These are phyloP conservation scores for Rhadina sibilatrix DNA, from an alignment of 2,113 vertebrate species.

Conservation along the genomic window DNA sequence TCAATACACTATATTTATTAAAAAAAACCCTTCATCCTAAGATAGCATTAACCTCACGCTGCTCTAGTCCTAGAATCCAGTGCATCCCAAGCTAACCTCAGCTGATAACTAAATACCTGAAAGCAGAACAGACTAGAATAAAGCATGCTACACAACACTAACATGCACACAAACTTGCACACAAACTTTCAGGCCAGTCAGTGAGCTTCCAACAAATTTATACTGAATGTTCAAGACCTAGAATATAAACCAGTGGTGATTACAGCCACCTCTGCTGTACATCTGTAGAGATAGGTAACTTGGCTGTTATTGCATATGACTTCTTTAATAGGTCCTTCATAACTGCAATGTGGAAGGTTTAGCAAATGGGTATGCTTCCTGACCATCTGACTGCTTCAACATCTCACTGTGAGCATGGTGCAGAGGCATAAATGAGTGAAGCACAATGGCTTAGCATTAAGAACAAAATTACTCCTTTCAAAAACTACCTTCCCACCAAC, in stretches of 20 bases:
- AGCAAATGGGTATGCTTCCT: not conserved
- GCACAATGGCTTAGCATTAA: not conserved
- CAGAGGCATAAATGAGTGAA: not conserved
- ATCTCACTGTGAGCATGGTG: not conserved
- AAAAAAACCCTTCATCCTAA: not conserved
- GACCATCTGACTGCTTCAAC: not conserved
- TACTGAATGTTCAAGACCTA: not conserved
- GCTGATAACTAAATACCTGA: not conserved
- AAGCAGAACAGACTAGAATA: not conserved
- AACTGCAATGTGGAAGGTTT: not conserved
- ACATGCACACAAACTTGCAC: constrained; percentile 75
- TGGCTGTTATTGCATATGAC: not conserved
- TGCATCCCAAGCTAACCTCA: not conserved
- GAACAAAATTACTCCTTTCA: not conserved
- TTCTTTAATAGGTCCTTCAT: not conserved
- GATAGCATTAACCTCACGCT: not conserved
- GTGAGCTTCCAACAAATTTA: not conserved
- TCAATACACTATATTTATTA: not conserved
- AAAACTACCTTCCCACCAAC: not conserved
- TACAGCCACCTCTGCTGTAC: not conserved
- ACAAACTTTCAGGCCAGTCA: constrained; percentile 50
- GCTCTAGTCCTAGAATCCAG: not conserved
- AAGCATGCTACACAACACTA: constrained; percentile 69
- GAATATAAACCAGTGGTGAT: not conserved
- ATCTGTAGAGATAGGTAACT: not conserved